Percentiles rank a stretch among this genome's conserved stretches.
Evolutionary conservation across 2,888 invertebrate genomes (phyloP).

Genomic region (Mythimna lalbum): DNA sequence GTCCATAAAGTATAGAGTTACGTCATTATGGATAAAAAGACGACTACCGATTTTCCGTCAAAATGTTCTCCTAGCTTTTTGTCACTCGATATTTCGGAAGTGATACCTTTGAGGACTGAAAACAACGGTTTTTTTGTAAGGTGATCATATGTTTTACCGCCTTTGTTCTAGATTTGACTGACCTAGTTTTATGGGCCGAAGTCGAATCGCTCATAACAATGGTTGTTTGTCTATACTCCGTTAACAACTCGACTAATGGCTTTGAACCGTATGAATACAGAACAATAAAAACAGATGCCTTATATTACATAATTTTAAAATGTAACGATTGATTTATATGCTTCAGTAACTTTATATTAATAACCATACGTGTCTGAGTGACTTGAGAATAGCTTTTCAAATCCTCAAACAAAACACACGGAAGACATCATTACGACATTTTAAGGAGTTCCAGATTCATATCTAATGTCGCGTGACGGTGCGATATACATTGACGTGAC

Average conservation of each 20-base stretch:
- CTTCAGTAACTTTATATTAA: slow-evolving; percentile 30
- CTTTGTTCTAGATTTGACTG: slow-evolving; percentile 37
- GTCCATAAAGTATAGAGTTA: slow-evolving; percentile 88
- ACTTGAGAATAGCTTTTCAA: slow-evolving; percentile 49
- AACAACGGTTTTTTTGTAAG: slow-evolving; percentile 38
- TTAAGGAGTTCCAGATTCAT: slow-evolving; percentile 86
- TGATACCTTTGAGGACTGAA: slow-evolving; percentile 56
- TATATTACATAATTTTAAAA: slow-evolving; percentile 3
- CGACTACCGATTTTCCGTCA: slow-evolving; percentile 66
- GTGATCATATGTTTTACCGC: slow-evolving; percentile 28
- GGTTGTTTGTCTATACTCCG: slow-evolving; percentile 47
- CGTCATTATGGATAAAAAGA: slow-evolving; percentile 82
- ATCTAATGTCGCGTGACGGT: slow-evolving; percentile 87
- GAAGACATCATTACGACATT: slow-evolving; percentile 81
- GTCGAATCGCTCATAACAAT: slow-evolving; percentile 35
- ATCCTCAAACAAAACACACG: slow-evolving; percentile 64
- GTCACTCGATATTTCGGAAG: slow-evolving; percentile 61
- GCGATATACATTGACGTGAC: slow-evolving; percentile 76
- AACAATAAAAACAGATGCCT: background rate
- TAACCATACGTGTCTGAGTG: slow-evolving; percentile 28
- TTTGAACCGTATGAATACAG: slow-evolving; percentile 18
- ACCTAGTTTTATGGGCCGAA: slow-evolving; percentile 32
- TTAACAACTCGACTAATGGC: slow-evolving; percentile 47
- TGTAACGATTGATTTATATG: slow-evolving; percentile 35
- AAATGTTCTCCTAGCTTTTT: slow-evolving; percentile 56